Percentiles rank a stretch among this genome's conserved stretches.
Conservation (phyloP, 1,140 invertebrate genomes). For the Bombus waltoni region DNA sequence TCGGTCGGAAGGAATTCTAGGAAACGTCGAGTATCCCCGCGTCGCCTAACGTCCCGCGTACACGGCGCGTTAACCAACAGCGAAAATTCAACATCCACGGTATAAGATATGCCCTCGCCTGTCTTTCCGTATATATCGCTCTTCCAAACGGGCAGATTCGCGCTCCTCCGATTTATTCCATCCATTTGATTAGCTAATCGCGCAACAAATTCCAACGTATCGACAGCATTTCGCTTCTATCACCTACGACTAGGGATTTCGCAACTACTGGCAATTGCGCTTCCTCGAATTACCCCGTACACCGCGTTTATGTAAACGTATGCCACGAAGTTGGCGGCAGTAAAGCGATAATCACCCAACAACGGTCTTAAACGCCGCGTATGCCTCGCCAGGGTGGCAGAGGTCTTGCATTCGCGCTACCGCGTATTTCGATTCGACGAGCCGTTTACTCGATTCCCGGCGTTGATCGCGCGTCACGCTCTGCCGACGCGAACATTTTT, state of each 20-base stretch:
- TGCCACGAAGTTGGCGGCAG: background rate
- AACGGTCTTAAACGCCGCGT: background rate
- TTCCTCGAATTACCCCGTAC: background rate
- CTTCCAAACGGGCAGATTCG: too few relatives aligned
- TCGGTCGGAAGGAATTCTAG: background rate
- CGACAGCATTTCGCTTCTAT: background rate
- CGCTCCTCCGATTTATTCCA: background rate
- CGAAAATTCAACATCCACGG: background rate
- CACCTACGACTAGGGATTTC: background rate
- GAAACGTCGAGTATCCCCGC: background rate
- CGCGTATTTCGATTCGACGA: background rate
- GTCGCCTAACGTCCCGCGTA: too few relatives aligned
- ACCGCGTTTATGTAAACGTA: background rate
- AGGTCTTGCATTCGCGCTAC: background rate
- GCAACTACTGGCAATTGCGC: background rate
- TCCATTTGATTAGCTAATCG: background rate
- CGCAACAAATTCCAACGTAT: background rate
- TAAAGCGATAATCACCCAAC: background rate
- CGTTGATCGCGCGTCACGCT: background rate
- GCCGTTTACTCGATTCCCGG: background rate
- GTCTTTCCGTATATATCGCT: too few relatives aligned
- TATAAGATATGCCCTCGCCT: too few relatives aligned
- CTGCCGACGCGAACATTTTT: too few relatives aligned
- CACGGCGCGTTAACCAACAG: background rate
- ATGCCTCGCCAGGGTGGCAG: background rate